Evolutionary conservation across 2,888 invertebrate species (phyloP).

Genomic region (Agrochola lota): DNA sequence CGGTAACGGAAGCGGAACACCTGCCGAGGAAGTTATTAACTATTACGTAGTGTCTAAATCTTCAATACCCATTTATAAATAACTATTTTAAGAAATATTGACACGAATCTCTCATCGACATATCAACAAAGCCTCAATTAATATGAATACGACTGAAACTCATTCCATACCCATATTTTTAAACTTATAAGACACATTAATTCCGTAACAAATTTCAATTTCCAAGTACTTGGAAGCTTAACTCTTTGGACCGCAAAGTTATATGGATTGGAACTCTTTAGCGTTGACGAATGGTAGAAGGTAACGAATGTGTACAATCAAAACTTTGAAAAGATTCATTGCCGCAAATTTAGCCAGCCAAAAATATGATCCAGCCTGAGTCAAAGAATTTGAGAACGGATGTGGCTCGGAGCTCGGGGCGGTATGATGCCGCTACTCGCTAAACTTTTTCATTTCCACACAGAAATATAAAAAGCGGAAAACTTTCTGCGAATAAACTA

Average conservation of each 20-base stretch:
- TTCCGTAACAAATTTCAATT: conserved; percentile 74
- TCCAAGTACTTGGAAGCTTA: conserved; percentile 77
- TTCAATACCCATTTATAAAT: neutral
- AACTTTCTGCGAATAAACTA: conserved; percentile 70
- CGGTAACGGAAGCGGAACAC: too few relatives aligned
- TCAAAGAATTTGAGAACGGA: conserved; percentile 78
- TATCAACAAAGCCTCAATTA: conserved; percentile 30
- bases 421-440: conserved; percentile 66
- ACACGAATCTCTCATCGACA: neutral
- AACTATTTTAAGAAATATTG: neutral
- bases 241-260: conserved; percentile 83
- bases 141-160: conserved; percentile 33
- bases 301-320: conserved; percentile 89
- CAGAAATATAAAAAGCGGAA: conserved; percentile 71
- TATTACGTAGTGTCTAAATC: neutral
- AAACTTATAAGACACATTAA: conserved; percentile 64
- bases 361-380: conserved; percentile 83
- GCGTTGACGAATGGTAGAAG: conserved; percentile 83
- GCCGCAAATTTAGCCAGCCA: conserved; percentile 81
- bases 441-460: conserved; percentile 77
- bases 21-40: neutral
- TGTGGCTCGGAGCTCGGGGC: conserved; percentile 67
- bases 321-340: conserved; percentile 88
- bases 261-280: conserved; percentile 80
- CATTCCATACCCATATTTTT: conserved; percentile 58